These are phyloP conservation scores for Calidris pugnax DNA, from an alignment of 2,113 vertebrate genomes.

Conservation along the genomic window DNA sequence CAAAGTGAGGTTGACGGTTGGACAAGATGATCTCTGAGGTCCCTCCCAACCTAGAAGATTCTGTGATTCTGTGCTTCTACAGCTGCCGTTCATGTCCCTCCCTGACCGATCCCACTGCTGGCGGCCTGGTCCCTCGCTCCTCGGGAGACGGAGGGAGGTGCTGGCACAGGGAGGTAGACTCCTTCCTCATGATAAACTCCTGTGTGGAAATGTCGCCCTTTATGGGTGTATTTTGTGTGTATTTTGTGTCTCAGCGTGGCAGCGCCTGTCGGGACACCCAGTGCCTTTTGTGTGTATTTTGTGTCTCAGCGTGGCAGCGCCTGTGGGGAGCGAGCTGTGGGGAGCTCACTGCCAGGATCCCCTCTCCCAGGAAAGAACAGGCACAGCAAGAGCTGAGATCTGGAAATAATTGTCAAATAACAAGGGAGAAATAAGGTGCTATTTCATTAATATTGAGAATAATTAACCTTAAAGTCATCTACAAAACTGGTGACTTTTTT, in stretches of 20 bases:
- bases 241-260: background rate
- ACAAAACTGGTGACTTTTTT: background rate
- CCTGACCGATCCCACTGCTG: too few relatives aligned
- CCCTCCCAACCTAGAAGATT: too few relatives aligned
- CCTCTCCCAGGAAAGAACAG: too few relatives aligned
- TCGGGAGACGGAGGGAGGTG: background rate
- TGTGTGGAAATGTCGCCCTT: background rate
- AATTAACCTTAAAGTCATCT: background rate
- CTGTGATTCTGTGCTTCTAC: too few relatives aligned
- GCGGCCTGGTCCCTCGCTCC: background rate
- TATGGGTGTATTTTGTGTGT: too few relatives aligned
- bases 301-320: accelerated
- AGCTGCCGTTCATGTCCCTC: accelerated
- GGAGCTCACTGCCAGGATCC: background rate
- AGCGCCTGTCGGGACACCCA: accelerated
- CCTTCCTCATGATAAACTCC: too few relatives aligned
- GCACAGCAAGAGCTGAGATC: accelerated
- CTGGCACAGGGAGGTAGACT: accelerated
- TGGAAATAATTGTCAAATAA: background rate
- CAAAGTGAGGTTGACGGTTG: too few relatives aligned
- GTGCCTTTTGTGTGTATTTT: background rate
- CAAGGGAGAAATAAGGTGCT: background rate
- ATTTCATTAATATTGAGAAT: background rate
- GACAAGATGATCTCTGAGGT: too few relatives aligned
- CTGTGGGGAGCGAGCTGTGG: background rate